A percentile compares a stretch with the other conserved stretches of the same genome.
phyloP scores from a whole-genome alignment of 92 coral and sea anemone species.

The Diadumene lineata region DNA sequence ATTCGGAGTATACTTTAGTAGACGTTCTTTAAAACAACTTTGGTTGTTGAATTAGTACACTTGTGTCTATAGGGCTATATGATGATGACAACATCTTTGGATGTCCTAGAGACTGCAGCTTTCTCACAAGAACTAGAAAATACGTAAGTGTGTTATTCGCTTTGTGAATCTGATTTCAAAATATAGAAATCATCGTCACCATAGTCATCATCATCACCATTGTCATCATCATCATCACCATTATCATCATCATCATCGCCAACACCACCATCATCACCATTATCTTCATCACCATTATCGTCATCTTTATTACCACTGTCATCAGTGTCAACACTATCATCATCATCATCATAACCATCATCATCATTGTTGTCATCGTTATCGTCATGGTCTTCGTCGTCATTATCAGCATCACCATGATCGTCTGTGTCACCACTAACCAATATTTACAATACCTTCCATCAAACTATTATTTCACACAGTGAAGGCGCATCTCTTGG shows the following conservation, averaged over 20 bases:
- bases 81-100: constrained; percentile 76
- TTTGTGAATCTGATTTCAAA: background rate
- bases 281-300: background rate
- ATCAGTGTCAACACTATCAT: too few species aligned
- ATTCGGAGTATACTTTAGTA: too few species aligned
- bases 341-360: too few species aligned
- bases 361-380: too few species aligned
- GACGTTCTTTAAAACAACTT: too few species aligned
- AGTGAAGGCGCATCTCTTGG: constrained; percentile 93
- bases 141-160: constrained; percentile 59
- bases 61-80: constrained; percentile 59
- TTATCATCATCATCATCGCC: background rate
- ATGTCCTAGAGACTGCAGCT: constrained; percentile 69
- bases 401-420: too few species aligned
- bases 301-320: background rate
- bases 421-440: too few species aligned
- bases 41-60: too few species aligned
- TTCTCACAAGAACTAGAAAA: constrained; percentile 68
- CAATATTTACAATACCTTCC: too few species aligned
- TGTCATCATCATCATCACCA: background rate
- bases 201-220: background rate
- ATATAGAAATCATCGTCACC: background rate
- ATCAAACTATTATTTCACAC: too few species aligned
- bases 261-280: background rate
- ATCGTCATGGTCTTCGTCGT: too few species aligned